Base-by-base conservation (phyloP, 2,888 invertebrate genomes). In the Empis livida region DNA sequence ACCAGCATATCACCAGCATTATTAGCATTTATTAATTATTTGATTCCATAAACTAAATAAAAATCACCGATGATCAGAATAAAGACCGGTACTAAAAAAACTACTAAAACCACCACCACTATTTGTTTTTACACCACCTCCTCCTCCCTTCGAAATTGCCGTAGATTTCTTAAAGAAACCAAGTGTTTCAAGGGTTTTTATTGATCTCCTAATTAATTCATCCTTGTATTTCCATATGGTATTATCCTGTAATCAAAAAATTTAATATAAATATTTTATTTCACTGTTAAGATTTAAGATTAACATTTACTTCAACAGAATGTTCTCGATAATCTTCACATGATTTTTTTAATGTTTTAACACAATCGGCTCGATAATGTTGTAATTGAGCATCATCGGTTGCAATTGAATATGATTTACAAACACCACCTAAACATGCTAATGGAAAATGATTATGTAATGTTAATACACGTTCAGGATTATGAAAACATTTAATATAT, bases 311-410 rank as follows among this genome's bases (percentile, higher is more conserved):
- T 66, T 85, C 78, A 47, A 87, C 79, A 48, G 86, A 84, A 58
- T 86, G 80, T 60, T 86, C 82, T 49, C 86, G 77, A 65, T 84
- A 89, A 62, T 89, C 84, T 46, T 79, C 79, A 71, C 92, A 93
- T 39, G 78, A 74, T 70, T 90, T 89, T 71, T 85, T 85, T 54
- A 92, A 72, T 48, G 88, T 85, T 57, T 82, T 82, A 9, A 91
- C 92, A 70, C 94, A 94, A 70, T 92, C 92, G 27, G 88, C 89
- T 50, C 93, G 79, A 72, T 94, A 95, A 70, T 95, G 95, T 67
- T 95, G 91, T 59, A 95, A 73, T 55, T 94, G 87, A 15, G 93
- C 94, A 61, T 84, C 82, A 35, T 73, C 73, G 20, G 85, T 85
- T 54, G 87, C 84, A 54, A 94, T 80, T 47, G 88, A 78, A 71